Evolutionary conservation across 2,797 vertebrate genomes (phyloP).

Genomic region (Gymnothorax reevesii): DNA sequence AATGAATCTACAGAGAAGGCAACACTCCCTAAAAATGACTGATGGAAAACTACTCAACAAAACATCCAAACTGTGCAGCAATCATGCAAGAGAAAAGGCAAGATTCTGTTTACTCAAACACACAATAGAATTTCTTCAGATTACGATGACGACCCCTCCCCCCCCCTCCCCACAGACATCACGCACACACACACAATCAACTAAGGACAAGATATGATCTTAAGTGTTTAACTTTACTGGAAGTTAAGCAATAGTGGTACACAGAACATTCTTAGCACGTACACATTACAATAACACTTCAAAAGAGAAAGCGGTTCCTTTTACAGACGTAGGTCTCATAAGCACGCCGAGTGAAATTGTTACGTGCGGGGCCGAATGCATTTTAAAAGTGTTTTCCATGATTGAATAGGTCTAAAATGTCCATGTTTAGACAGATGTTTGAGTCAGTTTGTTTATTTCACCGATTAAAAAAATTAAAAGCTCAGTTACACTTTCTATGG

Average conservation of each 20-base stretch:
- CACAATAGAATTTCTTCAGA: no score
- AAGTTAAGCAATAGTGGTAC: constrained; percentile 70
- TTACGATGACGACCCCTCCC: no score
- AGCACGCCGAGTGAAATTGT: constrained; percentile 47
- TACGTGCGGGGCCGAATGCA: constrained; percentile 37
- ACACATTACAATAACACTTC: constrained; percentile 63
- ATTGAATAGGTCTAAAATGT: constrained; percentile 42
- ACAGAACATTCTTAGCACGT: constrained; percentile 61
- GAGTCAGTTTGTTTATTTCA: constrained; percentile 45
- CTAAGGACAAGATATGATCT: not conserved
- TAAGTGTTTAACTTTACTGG: constrained; percentile 74
- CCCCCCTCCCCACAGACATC: no score
- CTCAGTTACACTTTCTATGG: constrained; percentile 34
- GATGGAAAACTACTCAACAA: not conserved
- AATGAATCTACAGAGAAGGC: not conserved
- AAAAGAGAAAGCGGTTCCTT: constrained; percentile 56
- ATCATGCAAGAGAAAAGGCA: not conserved
- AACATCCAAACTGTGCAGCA: not conserved
- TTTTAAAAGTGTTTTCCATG: constrained; percentile 26
- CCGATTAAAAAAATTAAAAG: constrained; percentile 52
- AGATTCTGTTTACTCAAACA: not conserved
- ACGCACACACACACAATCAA: not conserved
- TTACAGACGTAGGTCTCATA: constrained; percentile 64
- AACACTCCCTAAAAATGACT: not conserved
- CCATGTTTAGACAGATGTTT: constrained; percentile 19